These are phyloP conservation scores for Sitta carolinensis DNA, from an alignment of 2,797 vertebrate species.

Conservation along the genomic window DNA sequence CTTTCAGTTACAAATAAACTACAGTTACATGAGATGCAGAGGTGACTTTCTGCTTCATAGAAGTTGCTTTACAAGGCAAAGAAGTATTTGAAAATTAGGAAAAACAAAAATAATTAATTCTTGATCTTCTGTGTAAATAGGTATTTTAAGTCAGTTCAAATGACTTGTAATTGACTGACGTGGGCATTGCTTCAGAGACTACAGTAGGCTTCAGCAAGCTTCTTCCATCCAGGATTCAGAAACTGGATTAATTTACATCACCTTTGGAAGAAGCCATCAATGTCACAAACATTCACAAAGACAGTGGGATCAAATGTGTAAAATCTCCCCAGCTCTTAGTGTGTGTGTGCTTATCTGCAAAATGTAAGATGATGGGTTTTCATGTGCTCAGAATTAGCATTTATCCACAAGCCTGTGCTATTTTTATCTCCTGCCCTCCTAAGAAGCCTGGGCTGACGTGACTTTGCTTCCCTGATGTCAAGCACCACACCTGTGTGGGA, in stretches of 20 bases:
- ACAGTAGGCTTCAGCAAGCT: not conserved
- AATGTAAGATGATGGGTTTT: not conserved
- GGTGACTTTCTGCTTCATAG: not conserved
- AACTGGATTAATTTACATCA: not conserved
- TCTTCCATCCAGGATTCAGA: not conserved
- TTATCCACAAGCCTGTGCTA: not conserved
- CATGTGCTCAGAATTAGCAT: not conserved
- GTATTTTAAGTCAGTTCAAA: not conserved
- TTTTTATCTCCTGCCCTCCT: not conserved
- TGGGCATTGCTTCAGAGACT: not conserved
- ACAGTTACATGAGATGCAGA: not conserved
- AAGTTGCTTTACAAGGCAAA: not conserved
- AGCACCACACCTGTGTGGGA: not conserved
- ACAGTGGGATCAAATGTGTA: not conserved
- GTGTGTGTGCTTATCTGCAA: not conserved
- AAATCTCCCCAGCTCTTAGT: not conserved
- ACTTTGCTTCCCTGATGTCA: not conserved
- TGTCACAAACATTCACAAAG: not conserved
- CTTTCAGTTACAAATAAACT: not conserved
- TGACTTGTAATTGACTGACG: not conserved
- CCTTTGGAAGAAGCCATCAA: not conserved
- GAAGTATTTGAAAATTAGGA: not conserved
- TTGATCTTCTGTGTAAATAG: not conserved
- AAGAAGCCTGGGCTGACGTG: not conserved
- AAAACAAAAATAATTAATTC: not conserved